Evolutionary conservation across 2,888 invertebrate species (phyloP).

Genomic region (Druceiella hillmani): DNA sequence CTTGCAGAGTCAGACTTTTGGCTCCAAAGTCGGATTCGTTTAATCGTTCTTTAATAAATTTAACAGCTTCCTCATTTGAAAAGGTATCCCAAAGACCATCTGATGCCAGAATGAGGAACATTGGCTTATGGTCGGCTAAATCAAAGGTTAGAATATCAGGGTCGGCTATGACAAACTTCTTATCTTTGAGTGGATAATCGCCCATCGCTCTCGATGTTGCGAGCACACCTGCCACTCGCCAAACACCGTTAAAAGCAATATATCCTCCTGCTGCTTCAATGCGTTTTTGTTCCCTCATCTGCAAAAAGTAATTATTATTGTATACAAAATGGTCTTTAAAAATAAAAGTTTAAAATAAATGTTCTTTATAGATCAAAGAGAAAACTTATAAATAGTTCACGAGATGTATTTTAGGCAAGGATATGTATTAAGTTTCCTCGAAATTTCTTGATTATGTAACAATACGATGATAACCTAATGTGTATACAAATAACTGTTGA

Average conservation of each 20-base stretch:
- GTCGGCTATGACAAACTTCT: constrained; percentile 89
- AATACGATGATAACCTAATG: no score
- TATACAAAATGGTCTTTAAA: no score
- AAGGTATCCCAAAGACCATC: constrained; percentile 98
- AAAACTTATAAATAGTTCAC: no score
- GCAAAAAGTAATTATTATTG: constrained; percentile 22
- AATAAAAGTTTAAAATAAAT: no score
- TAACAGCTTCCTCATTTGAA: constrained; percentile 89
- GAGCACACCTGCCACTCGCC: constrained; percentile 92
- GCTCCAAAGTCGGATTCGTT: constrained; percentile 87
- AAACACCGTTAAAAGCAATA: constrained; percentile 92
- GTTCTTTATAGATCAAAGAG: no score
- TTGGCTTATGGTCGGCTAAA: constrained; percentile 76
- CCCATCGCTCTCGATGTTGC: constrained; percentile 93
- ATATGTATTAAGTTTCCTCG: no score
- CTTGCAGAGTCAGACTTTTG: constrained; percentile 84
- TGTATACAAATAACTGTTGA: no score
- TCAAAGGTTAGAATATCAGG: constrained; percentile 93
- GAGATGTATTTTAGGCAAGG: no score
- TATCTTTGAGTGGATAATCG: constrained; percentile 92
- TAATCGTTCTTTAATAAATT: constrained; percentile 78
- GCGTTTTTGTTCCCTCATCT: constrained; percentile 84
- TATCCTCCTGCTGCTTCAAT: constrained; percentile 95
- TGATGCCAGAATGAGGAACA: constrained; percentile 87
- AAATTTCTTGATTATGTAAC: no score